Percentiles rank a stretch among this genome's conserved stretches.
These are phyloP conservation scores for Stictonetta naevosa DNA, from an alignment of 2,113 vertebrate species.

Conservation along the genomic window DNA sequence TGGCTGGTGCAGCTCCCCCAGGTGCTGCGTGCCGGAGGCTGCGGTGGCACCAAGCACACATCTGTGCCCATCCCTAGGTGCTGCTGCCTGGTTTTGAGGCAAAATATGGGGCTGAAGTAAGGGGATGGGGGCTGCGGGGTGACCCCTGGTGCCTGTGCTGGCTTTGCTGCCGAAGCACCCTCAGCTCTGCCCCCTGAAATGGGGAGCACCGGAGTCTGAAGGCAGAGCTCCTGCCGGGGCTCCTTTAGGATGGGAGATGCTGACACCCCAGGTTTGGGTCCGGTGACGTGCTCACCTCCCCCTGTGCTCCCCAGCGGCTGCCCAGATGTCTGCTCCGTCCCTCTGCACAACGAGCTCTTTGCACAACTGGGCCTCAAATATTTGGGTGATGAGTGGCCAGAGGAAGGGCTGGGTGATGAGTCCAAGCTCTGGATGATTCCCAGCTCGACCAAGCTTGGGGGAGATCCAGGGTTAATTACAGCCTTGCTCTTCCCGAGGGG, in stretches of 20 bases:
- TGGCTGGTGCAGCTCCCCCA: neutral
- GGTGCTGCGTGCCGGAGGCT: fast-evolving
- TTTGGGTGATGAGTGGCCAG: neutral
- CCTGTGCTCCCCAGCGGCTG: neutral
- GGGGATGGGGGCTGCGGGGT: neutral
- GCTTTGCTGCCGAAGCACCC: neutral
- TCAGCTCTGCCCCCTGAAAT: fast-evolving
- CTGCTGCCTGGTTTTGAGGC: neutral
- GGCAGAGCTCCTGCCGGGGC: neutral
- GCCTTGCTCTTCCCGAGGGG: neutral
- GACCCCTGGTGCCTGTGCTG: neutral
- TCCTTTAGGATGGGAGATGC: neutral
- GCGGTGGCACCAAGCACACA: fast-evolving
- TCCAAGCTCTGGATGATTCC: neutral
- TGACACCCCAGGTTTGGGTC: neutral
- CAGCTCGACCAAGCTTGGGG: neutral
- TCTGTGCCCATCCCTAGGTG: neutral
- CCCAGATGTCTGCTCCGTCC: neutral
- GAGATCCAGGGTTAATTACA: neutral
- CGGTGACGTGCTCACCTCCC: neutral
- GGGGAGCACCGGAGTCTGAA: fast-evolving
- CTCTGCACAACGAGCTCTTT: neutral
- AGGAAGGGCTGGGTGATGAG: neutral
- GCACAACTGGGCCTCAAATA: neutral
- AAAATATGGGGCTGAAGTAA: neutral